Evolutionary conservation across 2,888 invertebrate species (phyloP), one percentile per base, ranked within the genome.

Genomic region (Pammene aurita): DNA sequence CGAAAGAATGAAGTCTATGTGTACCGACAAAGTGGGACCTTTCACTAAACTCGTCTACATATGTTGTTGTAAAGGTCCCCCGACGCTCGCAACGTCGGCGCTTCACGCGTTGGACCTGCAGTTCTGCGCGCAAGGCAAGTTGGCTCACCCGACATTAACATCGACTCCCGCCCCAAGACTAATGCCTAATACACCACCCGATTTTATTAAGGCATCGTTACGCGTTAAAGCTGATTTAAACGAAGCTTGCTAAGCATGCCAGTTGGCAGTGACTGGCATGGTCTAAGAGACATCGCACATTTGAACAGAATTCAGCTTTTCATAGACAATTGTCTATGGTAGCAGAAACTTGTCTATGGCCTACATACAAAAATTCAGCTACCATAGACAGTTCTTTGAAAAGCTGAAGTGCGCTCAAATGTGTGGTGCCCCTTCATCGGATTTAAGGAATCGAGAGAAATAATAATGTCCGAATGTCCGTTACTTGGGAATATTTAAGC

Each of bases 71-170:
- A 64, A 88, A 89, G 90, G 90, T 88, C 89, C 90, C 72, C 90
- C 92, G 79, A 91, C 90, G 78, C 90, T 90, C 78, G 91, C 90
- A 77, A 90, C 92, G 81, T 89, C 92, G 80, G 92, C 93, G 74
- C 89, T 92, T 73, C 90, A 92, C 85, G 90, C 92, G 72, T 85
- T 89, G 81, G 91, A 89, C 85, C 87, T 90, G 72, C 90, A 89
- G 85, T 91, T 88, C 87, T 89, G 88, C 89, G 89, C 91, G 78
- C 88, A 89, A 90, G 89, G 91, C 89, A 91, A 89, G 90, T 91
- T 72, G 70, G 70, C 71, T 71, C 72, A 74, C 75, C 69, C 64
- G 71, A 69, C 68, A 67, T 34, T 54, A 62, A 62, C 62, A 61
- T 35, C 35, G 4, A 13, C 61, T 13, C 1, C 48, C 38, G n/a